These are phyloP conservation scores for Pseudocheirus occidentalis DNA, from an alignment of 2,797 vertebrate species.

Conservation along the genomic window DNA sequence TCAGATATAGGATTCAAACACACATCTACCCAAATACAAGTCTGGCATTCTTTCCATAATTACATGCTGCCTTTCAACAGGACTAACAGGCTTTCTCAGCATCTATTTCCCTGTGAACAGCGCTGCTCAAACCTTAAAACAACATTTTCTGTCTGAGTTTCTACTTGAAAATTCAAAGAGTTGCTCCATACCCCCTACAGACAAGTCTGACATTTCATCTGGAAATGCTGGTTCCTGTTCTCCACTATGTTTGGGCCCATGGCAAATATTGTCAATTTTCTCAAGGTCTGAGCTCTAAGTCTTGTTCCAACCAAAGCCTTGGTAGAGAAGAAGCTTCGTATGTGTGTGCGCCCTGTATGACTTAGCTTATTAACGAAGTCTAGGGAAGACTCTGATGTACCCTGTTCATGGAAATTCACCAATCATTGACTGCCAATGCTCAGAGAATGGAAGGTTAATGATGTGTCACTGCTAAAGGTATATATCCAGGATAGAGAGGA, in stretches of 20 bases:
- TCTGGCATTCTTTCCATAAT: background rate
- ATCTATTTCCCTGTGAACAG: background rate
- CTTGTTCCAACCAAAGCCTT: background rate
- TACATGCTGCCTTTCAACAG: background rate
- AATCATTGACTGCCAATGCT: constrained; percentile 73
- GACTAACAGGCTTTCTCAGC: background rate
- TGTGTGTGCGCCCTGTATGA: background rate
- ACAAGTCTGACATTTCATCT: background rate
- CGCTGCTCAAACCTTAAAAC: background rate
- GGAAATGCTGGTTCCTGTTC: background rate
- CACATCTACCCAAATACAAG: background rate
- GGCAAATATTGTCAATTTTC: background rate
- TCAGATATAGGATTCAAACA: background rate
- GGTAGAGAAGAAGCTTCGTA: background rate
- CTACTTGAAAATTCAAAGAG: background rate
- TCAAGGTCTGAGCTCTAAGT: background rate
- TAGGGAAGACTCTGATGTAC: constrained; percentile 47
- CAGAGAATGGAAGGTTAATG: constrained; percentile 63
- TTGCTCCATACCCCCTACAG: background rate
- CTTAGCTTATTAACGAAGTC: constrained; percentile 35
- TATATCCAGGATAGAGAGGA: constrained; percentile 45
- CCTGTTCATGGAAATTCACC: constrained; percentile 62
- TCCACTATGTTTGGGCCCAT: background rate
- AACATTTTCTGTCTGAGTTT: background rate
- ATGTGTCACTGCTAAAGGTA: constrained; percentile 65